These are phyloP conservation scores for Euzophera pinguis DNA, from an alignment of 2,888 invertebrate species.

Conservation along the genomic window DNA sequence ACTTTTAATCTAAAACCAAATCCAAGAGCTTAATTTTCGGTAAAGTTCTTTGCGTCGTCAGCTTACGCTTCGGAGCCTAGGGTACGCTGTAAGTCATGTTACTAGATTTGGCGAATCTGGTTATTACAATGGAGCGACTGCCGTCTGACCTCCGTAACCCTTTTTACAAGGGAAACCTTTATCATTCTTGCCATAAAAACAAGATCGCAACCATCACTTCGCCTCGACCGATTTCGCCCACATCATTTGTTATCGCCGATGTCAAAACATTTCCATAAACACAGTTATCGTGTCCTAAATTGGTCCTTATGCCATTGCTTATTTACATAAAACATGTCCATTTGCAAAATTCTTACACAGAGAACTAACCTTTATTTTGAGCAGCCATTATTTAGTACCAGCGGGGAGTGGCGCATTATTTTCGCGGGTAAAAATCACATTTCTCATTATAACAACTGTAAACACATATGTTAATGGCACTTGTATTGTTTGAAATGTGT, in stretches of 20 bases:
- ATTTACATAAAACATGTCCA: slow-evolving; percentile 31
- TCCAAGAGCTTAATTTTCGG: too few relatives aligned
- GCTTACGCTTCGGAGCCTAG: too few relatives aligned
- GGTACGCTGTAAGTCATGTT: not conserved
- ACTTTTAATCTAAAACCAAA: too few relatives aligned
- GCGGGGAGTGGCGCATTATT: slow-evolving; percentile 56
- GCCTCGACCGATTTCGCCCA: slow-evolving; percentile 66
- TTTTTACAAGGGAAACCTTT: slow-evolving; percentile 26
- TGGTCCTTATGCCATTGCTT: slow-evolving; percentile 30
- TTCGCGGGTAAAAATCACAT: slow-evolving; percentile 49
- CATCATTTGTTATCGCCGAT: slow-evolving; percentile 52
- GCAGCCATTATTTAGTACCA: slow-evolving; percentile 58
- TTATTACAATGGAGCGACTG: too few relatives aligned
- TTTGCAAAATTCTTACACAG: not conserved
- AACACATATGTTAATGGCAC: slow-evolving; percentile 29
- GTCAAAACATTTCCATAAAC: slow-evolving; percentile 45
- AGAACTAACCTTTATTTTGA: slow-evolving; percentile 57
- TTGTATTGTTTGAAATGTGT: slow-evolving; percentile 54
- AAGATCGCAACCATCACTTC: slow-evolving; percentile 51
- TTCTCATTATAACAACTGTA: slow-evolving; percentile 34
- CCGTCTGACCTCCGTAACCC: too few relatives aligned
- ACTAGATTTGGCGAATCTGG: too few relatives aligned
- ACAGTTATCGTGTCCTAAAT: slow-evolving; percentile 36
- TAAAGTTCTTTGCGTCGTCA: too few relatives aligned
- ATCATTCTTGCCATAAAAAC: slow-evolving; percentile 45